A percentile compares a stretch with the other conserved stretches of the same genome.
These are phyloP conservation scores for Drosophila oshimai DNA, from an alignment of 1,140 invertebrate species.

Conservation along the genomic window DNA sequence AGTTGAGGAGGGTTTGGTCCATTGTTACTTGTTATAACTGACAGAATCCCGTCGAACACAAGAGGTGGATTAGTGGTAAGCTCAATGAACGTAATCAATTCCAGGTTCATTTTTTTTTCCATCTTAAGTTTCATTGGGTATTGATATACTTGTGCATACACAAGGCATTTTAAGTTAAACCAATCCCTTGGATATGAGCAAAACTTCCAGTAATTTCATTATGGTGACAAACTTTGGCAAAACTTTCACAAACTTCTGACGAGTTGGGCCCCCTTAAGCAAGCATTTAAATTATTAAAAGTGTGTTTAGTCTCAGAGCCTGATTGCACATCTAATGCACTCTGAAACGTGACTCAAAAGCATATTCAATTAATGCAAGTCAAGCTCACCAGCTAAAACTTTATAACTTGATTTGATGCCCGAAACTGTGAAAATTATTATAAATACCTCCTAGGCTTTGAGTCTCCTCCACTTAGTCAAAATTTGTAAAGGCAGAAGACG, in stretches of 20 bases:
- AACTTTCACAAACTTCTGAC: not conserved
- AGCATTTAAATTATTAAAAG: conserved; percentile 18
- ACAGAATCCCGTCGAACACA: not conserved
- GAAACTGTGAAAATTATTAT: conserved; percentile 11
- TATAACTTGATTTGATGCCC: conserved; percentile 18
- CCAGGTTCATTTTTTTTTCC: not conserved
- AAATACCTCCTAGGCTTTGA: conserved; percentile 3
- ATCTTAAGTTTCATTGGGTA: not conserved
- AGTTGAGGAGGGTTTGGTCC: not conserved
- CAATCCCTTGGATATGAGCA: not conserved
- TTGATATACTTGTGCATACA: conserved; percentile 18
- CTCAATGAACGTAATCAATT: not conserved
- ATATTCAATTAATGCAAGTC: conserved; percentile 20
- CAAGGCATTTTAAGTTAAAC: too few relatives aligned
- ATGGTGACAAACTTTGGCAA: not conserved
- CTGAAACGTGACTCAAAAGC: conserved; percentile 29
- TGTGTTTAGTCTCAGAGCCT: not conserved
- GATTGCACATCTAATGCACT: conserved; percentile 20
- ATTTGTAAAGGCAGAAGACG: not conserved
- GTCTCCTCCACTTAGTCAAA: not conserved
- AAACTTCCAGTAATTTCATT: conserved; percentile 29
- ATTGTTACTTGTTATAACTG: conserved; percentile 3
- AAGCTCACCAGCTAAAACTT: conserved; percentile 1
- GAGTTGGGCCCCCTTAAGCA: not conserved
- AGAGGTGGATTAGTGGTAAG: conserved; percentile 18